A percentile compares a stretch with the other conserved stretches of the same genome.
These are phyloP conservation scores for Hassar affinis DNA, from an alignment of 2,113 vertebrate genomes.

Conservation along the genomic window DNA sequence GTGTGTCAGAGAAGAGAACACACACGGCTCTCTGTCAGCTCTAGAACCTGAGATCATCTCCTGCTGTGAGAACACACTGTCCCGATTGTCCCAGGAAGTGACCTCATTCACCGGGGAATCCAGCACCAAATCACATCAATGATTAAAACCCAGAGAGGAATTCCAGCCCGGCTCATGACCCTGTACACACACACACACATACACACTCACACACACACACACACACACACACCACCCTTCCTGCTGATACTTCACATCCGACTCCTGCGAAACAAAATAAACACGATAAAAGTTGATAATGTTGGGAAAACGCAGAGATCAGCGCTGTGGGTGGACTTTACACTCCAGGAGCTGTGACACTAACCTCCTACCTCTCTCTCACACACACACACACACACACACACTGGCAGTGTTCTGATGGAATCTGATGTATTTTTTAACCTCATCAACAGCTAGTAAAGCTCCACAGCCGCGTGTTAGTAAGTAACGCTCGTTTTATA, in stretches of 20 bases:
- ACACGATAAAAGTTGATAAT: neutral
- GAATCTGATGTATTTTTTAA: neutral
- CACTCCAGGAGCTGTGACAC: neutral
- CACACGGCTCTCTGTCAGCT: neutral
- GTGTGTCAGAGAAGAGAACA: neutral
- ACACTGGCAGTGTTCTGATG: neutral
- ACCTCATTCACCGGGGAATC: conserved; percentile 25
- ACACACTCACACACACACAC: neutral
- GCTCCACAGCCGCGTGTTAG: neutral
- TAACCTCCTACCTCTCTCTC: too few species aligned
- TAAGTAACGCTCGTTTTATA: too few species aligned
- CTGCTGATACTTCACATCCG: conserved; percentile 36
- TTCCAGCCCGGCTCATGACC: conserved; percentile 39
- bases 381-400: neutral
- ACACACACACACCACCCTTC: conserved; percentile 32
- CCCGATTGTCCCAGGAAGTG: conserved; percentile 34
- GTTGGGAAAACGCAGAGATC: conserved; percentile 1
- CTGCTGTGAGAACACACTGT: neutral
- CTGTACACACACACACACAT: conserved; percentile 11
- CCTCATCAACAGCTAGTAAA: neutral
- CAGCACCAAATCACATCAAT: conserved; percentile 16
- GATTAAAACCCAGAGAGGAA: conserved; percentile 40
- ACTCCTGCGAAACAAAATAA: neutral
- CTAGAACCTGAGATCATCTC: neutral
- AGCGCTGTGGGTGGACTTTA: neutral